These are phyloP conservation scores for Aphidius colemani DNA, from an alignment of 2,888 invertebrate species.

Conservation along the genomic window DNA sequence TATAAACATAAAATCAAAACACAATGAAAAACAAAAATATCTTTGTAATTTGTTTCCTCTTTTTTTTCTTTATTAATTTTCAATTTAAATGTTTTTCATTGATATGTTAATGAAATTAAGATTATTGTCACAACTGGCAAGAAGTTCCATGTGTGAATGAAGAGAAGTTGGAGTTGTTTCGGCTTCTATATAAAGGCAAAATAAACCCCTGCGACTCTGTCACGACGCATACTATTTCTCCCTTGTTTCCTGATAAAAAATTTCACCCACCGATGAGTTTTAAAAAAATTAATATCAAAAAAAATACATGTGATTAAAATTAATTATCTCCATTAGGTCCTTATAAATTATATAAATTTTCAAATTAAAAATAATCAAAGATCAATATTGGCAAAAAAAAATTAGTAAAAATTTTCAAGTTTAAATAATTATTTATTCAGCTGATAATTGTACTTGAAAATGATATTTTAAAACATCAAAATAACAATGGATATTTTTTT, in stretches of 20 bases:
- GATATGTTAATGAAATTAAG: not conserved
- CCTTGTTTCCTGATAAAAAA: constrained; percentile 9
- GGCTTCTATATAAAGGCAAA: constrained; percentile 51
- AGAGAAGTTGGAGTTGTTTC: constrained; percentile 47
- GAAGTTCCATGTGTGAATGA: constrained; percentile 53
- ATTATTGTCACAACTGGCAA: constrained; percentile 27
- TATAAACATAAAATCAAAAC: not conserved
- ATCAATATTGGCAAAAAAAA: no score
- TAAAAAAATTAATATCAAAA: not conserved
- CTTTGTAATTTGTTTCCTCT: not conserved
- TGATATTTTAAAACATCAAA: no score
- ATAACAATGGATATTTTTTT: no score
- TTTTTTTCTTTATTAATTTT: not conserved
- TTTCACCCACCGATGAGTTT: no score
- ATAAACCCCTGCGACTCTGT: constrained; percentile 32
- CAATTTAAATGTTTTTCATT: not conserved
- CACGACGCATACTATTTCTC: constrained; percentile 42
- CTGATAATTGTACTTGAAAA: no score
- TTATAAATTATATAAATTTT: not conserved
- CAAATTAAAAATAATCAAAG: no score
- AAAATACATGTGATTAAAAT: not conserved
- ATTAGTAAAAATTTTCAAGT: no score
- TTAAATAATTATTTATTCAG: no score
- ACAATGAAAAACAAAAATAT: not conserved
- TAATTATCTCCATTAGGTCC: not conserved